phyloP scores from a whole-genome alignment of 2,797 vertebrate genomes.

The Eptatretus atami region DNA sequence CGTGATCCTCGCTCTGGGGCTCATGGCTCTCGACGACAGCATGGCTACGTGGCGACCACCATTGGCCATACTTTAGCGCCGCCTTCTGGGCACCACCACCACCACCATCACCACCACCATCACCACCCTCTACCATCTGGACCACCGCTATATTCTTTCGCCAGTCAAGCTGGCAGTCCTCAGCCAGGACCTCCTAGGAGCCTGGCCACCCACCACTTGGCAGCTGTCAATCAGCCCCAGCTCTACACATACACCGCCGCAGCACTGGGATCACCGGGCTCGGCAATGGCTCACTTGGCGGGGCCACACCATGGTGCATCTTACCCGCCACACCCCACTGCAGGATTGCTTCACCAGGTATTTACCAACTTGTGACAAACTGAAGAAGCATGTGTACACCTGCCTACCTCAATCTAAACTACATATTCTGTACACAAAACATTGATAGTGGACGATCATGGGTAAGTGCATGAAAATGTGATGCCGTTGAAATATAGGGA shows the following conservation, averaged over 20 bases:
- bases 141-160: conserved; percentile 75
- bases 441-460: no score
- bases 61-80: not conserved
- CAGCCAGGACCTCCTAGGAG: conserved; percentile 47
- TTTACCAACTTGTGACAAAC: conserved; percentile 51
- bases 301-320: conserved; percentile 27
- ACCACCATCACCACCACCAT: no score
- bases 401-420: no score
- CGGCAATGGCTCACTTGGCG: conserved; percentile 43
- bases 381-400: no score
- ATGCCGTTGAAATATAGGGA: no score
- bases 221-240: conserved; percentile 34
- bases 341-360: conserved; percentile 78
- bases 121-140: conserved; percentile 17
- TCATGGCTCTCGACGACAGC: conserved; percentile 39
- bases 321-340: conserved; percentile 10
- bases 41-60: conserved; percentile 66
- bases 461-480: no score
- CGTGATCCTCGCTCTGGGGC: conserved; percentile 21
- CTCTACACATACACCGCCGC: conserved; percentile 76
- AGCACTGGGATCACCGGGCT: conserved; percentile 54
- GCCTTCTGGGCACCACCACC: not conserved
- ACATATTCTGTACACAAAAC: no score
- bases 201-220: conserved; percentile 36
- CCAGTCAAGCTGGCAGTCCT: conserved; percentile 51